Conservation (phyloP, 2,113 vertebrate genomes). For the Thomomys bottae region DNA sequence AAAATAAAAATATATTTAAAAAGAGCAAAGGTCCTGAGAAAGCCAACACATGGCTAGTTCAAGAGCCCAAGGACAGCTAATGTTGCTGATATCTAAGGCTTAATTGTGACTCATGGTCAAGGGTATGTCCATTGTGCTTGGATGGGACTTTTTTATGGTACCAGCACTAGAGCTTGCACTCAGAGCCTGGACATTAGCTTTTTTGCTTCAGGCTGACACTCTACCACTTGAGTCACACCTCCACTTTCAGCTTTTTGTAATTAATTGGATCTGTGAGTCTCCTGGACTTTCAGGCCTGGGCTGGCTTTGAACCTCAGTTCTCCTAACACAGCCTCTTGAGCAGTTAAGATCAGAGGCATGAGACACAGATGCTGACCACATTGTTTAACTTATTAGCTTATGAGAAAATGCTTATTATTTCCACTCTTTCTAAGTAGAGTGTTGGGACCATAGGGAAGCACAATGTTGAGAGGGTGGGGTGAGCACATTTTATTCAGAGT, state of each 20-base stretch:
- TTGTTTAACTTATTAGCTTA: neutral
- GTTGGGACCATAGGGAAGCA: neutral
- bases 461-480: neutral
- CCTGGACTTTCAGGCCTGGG: no score
- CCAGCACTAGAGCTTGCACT: no score
- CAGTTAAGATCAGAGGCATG: no score
- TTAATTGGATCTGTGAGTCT: no score
- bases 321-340: no score
- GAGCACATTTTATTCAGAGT: neutral
- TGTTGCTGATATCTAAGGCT: neutral
- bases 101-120: neutral
- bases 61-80: neutral
- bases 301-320: no score
- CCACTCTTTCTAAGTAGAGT: neutral
- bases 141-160: neutral
- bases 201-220: no score
- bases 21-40: neutral
- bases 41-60: neutral
- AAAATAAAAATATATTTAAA: no score
- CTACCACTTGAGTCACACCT: no score
- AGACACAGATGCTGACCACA: neutral
- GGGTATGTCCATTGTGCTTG: neutral
- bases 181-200: no score
- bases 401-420: neutral
- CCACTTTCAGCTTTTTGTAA: no score